These are phyloP conservation scores for Neopelma chrysocephalum DNA, from an alignment of 2,797 vertebrate genomes.

Conservation along the genomic window DNA sequence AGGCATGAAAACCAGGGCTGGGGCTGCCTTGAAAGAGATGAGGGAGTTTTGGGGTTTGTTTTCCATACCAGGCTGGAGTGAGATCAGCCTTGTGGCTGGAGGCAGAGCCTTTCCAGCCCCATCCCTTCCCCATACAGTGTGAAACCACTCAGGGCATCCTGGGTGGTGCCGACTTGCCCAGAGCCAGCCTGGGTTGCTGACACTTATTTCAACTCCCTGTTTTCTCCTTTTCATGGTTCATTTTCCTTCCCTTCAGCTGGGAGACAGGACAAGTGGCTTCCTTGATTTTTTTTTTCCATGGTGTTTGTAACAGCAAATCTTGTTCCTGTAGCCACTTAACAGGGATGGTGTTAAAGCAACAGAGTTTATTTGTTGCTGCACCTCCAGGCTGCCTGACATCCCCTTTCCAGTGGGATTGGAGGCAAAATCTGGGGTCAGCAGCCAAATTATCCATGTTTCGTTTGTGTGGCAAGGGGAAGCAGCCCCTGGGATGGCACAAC, in stretches of 20 bases:
- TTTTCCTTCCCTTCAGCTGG: neutral
- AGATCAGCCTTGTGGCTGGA: neutral
- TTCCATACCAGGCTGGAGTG: neutral
- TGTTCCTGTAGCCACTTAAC: neutral
- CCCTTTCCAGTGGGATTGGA: neutral
- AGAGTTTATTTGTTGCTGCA: neutral
- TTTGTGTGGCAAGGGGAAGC: neutral
- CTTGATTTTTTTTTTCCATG: neutral
- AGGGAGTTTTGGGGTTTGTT: neutral
- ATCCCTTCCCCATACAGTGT: accelerated
- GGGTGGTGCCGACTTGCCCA: neutral
- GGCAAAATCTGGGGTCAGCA: neutral
- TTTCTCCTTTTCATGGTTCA: neutral
- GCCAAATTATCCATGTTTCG: neutral
- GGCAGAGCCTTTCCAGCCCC: neutral
- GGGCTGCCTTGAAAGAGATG: neutral
- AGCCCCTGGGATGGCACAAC: neutral
- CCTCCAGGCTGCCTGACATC: neutral
- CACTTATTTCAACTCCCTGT: neutral
- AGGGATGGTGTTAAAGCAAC: neutral
- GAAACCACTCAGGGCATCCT: neutral
- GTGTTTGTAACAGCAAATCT: neutral
- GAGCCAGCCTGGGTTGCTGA: neutral
- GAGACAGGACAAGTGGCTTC: neutral
- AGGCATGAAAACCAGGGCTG: conserved; percentile 18